These are phyloP conservation scores for Ptilonorhynchus violaceus DNA, from an alignment of 2,113 vertebrate genomes.

Conservation along the genomic window DNA sequence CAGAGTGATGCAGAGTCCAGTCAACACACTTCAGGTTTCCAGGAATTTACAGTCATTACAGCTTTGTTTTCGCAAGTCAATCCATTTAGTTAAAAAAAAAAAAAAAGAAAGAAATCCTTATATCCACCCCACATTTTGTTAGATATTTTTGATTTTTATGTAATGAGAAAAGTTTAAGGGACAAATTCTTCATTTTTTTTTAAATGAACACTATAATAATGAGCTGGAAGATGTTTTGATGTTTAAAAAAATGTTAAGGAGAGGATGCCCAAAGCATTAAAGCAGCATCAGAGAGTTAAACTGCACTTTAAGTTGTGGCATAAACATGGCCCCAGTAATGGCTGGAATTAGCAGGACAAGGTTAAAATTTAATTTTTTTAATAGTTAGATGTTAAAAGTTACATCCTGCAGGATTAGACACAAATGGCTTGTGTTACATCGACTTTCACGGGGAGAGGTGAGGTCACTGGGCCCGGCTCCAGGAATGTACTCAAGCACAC, in stretches of 20 bases:
- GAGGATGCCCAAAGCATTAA: not conserved
- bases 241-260: not conserved
- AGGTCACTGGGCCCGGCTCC: not conserved
- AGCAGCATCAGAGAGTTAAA: not conserved
- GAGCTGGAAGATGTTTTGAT: not conserved
- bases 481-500: not conserved
- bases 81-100: not conserved
- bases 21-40: not conserved
- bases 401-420: not conserved
- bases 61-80: not conserved
- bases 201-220: accelerated
- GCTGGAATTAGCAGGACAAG: not conserved
- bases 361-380: not conserved
- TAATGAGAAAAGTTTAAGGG: not conserved
- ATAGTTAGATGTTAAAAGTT: not conserved
- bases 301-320: not conserved
- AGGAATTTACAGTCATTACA: not conserved
- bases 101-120: not conserved
- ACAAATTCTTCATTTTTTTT: not conserved
- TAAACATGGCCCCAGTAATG: not conserved
- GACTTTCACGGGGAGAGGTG: not conserved
- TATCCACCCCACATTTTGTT: not conserved
- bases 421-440: not conserved
- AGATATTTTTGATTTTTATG: not conserved
- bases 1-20: not conserved